Evolutionary conservation across 2,797 vertebrate genomes (phyloP), one percentile per base, ranked within the genome.

Genomic region (Brachyrhaphis roseni): DNA sequence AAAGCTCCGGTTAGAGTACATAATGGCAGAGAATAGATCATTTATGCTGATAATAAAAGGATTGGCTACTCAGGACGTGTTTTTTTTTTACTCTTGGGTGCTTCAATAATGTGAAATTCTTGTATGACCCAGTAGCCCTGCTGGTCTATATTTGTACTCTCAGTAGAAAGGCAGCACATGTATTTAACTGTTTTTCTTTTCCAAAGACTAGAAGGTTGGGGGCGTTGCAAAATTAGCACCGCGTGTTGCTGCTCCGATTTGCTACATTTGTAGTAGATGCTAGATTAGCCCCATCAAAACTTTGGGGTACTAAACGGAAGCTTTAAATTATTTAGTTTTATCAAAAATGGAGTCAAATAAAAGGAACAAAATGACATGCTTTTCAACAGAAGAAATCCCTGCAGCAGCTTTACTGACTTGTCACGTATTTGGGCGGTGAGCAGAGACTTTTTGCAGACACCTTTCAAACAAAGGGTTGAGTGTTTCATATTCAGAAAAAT

Each of bases 21-120:
- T 89, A 88, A 93, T 90, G 84, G 78, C 71, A 79, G 79, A 81
- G 87, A 89, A 89, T 84, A 86, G 86, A 93, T 94, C 84, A 91
- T 91, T 94, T 86, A 91, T 93, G 81, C 73, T 36, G 66, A 78
- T 66, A 79, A 84, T 84, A 90, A 87, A 86, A 82, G 80, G 62
- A 74, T 74, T 73, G 51, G 20, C 83, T 84, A 81, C 87, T 88
- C 72, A 74, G 80, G 75, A 74, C 78, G 64, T 91, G 84, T 84
- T 83, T 66, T 10, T 45, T 57, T 53, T 84, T 80, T 64, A 73
- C 76, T 68, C 82, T 78, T 3, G 46, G 78, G 85, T 81, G 74
- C 46, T 45, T 66, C 59, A 76, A 87, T 88, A 92, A 89, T 80
- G 72, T 86, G 78, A 86, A 82, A 79, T 47, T 81, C 79, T 75